Evolutionary conservation across 2,888 invertebrate species (phyloP).

Genomic region (Drosophila dives): DNA sequence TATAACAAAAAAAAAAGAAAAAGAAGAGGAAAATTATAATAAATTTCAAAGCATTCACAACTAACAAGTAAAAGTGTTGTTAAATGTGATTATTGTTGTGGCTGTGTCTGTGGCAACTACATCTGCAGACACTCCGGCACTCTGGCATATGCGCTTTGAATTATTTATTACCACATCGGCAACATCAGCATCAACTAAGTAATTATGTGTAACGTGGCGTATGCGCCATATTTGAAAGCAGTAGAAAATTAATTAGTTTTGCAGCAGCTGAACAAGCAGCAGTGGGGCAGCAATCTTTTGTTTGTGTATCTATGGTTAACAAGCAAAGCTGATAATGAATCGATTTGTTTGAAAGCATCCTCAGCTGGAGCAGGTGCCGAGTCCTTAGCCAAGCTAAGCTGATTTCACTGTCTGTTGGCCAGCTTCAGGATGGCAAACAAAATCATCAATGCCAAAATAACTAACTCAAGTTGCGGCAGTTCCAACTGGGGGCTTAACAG

Average conservation of each 20-base stretch:
- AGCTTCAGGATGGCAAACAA: slow-evolving; percentile 19
- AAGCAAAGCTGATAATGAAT: slow-evolving; percentile 62
- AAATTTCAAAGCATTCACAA: slow-evolving; percentile 10
- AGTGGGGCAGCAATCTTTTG: slow-evolving; percentile 1
- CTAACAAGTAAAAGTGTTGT: slow-evolving; percentile 30
- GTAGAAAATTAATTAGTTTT: slow-evolving; percentile 70
- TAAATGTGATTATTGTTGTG: slow-evolving; percentile 18
- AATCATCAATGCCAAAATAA: slow-evolving; percentile 42
- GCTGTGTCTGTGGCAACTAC: slow-evolving; percentile 7
- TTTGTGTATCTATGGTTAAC: slow-evolving; percentile 45
- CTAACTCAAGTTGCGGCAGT: slow-evolving; percentile 26
- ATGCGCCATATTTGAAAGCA: slow-evolving; percentile 62
- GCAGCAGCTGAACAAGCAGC: slow-evolving; percentile 25
- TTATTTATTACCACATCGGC: slow-evolving; percentile 56
- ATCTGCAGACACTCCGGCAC: slow-evolving; percentile 30
- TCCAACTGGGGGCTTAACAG: slow-evolving; percentile 28
- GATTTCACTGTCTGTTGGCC: slow-evolving; percentile 71
- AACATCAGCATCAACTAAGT: slow-evolving; percentile 35
- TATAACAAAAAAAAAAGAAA: neutral
- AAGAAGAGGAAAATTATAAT: neutral
- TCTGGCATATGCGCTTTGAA: slow-evolving; percentile 55
- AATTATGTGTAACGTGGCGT: slow-evolving; percentile 70
- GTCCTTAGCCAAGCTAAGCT: slow-evolving; percentile 37
- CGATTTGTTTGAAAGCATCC: slow-evolving; percentile 46
- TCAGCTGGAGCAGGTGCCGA: slow-evolving; percentile 31